Evolutionary conservation across 2,113 vertebrate species (phyloP), one percentile per base, ranked within the genome.

Genomic region (Andinoacara biseriatus): DNA sequence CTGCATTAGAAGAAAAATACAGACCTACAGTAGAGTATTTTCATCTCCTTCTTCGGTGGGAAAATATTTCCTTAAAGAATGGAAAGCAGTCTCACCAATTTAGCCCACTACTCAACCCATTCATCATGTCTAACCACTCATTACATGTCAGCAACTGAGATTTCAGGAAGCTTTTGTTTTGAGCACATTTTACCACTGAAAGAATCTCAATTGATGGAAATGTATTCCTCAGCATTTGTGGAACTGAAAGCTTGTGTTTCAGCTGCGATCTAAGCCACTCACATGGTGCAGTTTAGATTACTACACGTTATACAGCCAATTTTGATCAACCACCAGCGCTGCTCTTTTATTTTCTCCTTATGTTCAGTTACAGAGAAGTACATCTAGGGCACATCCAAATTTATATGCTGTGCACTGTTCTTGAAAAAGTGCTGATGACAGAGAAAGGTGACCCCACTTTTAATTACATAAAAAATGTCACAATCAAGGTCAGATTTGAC

Each of bases 191-290:
- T 10, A 20, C 11, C 35, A 46, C 24, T 40, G 7, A 86, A 22
- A 54, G 20, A 7, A 24, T 86, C 67, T 87, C n/a, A 72, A 58
- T 31, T 77, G 46, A 85, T 76, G 62, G 78, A 82, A 79, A 91
- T 72, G 24, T 60, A 80, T 87, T 91, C 74, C 3, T 75, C 86
- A 83, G 85, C 83, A 89, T 91, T 87, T 82, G 35, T 49, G 3
- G 14, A 26, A 54, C 6, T 60, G 52, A 82, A 46, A 24, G 52
- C 33, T 49, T 77, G 35, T 67, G 63, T 72, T 76, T 76, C 67
- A 80, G 22, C 22, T 52, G 33, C 20, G 49, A 29, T 86, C 43
- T 33, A 8, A 82, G 26, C 67, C 35, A 65, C 63, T 60, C 46
- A 56, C 2, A 3, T 58, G 52, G 3, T 6, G 35, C 4, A 4